A percentile compares a stretch with the other conserved stretches of the same genome.
These are phyloP conservation scores for Scaptomyza reducta DNA, from an alignment of 2,888 invertebrate species.

Conservation along the genomic window DNA sequence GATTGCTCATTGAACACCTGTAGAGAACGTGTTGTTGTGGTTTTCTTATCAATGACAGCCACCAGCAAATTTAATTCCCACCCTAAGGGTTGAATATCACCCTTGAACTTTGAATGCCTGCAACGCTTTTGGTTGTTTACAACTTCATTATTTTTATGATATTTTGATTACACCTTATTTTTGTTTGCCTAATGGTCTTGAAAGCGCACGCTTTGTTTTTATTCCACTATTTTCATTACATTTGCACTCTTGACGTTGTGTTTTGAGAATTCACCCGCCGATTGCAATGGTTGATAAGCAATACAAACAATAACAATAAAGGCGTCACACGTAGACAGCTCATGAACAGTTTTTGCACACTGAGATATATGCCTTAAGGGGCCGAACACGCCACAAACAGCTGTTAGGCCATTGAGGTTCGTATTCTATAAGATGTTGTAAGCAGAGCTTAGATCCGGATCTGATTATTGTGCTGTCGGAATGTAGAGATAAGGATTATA, in stretches of 20 bases:
- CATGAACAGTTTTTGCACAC: conserved; percentile 47
- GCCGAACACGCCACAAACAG: conserved; percentile 33
- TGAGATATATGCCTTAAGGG: conserved; percentile 16
- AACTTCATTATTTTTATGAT: neutral
- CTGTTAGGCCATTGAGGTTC: conserved; percentile 3
- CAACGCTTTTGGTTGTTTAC: conserved; percentile 12
- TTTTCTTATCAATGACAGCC: conserved; percentile 17
- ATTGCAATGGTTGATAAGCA: conserved; percentile 37
- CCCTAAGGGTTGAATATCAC: conserved; percentile 1
- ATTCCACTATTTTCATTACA: no score
- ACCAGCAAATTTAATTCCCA: neutral
- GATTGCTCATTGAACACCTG: conserved; percentile 29
- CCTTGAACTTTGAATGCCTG: conserved; percentile 64
- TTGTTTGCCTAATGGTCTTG: conserved; percentile 33
- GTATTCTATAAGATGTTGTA: neutral
- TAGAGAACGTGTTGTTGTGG: conserved; percentile 49
- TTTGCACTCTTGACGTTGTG: conserved; percentile 49
- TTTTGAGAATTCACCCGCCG: conserved; percentile 50
- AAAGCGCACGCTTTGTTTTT: conserved; percentile 54
- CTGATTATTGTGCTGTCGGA: neutral
- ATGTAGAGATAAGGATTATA: neutral
- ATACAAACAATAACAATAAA: conserved; percentile 44
- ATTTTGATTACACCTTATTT: conserved; percentile 35
- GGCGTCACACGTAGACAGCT: conserved; percentile 58
- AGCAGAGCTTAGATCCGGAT: neutral